These are phyloP conservation scores for Rhinella marina DNA, from an alignment of 2,797 vertebrate genomes.

Conservation along the genomic window DNA sequence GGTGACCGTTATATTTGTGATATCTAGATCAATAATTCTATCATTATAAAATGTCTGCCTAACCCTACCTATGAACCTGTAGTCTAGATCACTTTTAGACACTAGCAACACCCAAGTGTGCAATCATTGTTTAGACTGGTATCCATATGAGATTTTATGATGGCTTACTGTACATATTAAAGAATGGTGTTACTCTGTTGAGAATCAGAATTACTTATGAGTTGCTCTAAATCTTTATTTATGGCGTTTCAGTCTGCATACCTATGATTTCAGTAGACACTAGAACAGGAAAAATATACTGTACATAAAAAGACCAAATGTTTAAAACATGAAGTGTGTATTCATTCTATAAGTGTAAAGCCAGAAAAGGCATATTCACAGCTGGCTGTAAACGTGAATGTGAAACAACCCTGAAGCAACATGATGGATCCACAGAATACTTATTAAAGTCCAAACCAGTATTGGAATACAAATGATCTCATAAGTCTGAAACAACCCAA, in stretches of 20 bases:
- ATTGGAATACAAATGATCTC: conserved; percentile 46
- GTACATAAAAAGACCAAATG: background rate
- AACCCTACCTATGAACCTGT: background rate
- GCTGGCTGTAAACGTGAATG: conserved; percentile 18
- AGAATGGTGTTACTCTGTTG: background rate
- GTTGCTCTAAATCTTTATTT: background rate
- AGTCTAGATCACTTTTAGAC: background rate
- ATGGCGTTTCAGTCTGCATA: background rate
- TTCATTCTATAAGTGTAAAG: conserved; percentile 25
- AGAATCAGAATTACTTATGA: no score
- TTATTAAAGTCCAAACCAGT: conserved; percentile 50
- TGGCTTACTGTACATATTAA: background rate
- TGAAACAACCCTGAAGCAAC: conserved; percentile 42
- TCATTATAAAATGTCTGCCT: background rate
- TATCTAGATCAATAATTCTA: background rate
- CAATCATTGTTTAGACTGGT: background rate
- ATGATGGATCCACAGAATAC: conserved; percentile 30
- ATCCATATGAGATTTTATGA: background rate
- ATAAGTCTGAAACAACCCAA: conserved; percentile 47
- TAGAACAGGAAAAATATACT: background rate
- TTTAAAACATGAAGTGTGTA: conserved; percentile 13
- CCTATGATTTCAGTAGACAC: background rate
- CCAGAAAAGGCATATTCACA: conserved; percentile 27
- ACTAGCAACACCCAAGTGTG: background rate
- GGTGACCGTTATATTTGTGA: background rate